Conservation (phyloP, 2,888 invertebrate genomes). For the Ormia ochracea region DNA sequence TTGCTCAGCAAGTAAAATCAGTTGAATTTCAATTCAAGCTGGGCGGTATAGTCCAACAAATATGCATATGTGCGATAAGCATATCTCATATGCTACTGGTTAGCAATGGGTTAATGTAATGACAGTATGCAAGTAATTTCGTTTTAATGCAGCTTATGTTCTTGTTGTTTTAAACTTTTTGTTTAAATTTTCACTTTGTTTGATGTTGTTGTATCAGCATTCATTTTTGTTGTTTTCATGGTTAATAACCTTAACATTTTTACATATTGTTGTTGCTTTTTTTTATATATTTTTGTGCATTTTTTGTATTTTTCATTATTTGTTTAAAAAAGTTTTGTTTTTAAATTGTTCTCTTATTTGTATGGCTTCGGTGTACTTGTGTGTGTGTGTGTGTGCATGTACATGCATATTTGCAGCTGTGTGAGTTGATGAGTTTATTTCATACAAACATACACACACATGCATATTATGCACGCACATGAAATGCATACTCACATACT, state of each 20-base stretch:
- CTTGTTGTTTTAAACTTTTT: slow-evolving; percentile 1
- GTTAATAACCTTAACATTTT: slow-evolving; percentile 58
- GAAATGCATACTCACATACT: neutral
- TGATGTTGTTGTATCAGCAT: slow-evolving; percentile 41
- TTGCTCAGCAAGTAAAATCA: no score
- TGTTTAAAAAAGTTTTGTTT: slow-evolving; percentile 16
- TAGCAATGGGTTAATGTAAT: slow-evolving; percentile 21
- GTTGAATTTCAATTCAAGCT: no score
- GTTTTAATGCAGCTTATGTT: slow-evolving; percentile 19
- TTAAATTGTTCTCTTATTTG: slow-evolving; percentile 55
- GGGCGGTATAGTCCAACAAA: no score
- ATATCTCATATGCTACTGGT: no score
- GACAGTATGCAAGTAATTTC: slow-evolving; percentile 19
- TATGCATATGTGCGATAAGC: no score
- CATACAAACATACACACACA: neutral
- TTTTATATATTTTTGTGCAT: slow-evolving; percentile 17
- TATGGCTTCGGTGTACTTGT: slow-evolving; percentile 58
- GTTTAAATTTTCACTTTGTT: slow-evolving; percentile 32
- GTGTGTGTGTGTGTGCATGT: neutral
- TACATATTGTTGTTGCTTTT: slow-evolving; percentile 15
- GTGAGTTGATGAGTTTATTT: no score
- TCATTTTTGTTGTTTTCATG: slow-evolving; percentile 55
- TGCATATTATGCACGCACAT: neutral
- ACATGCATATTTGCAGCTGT: neutral
- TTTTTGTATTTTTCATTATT: slow-evolving; percentile 35